Conservation (phyloP, 1,140 invertebrate species). For the Heliconius eleuchia region DNA sequence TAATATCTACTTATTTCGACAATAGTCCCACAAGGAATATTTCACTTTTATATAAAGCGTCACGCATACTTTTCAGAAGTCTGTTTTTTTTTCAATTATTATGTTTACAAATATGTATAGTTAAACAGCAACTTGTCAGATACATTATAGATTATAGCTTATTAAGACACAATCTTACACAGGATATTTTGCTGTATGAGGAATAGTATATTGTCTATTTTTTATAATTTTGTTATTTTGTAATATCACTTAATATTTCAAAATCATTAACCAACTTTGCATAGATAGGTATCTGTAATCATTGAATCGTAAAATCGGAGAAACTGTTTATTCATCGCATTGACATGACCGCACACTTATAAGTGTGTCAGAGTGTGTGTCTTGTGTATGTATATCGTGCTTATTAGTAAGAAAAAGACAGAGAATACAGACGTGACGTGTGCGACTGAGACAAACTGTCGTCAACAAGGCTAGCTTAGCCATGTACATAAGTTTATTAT, state of each 20-base stretch:
- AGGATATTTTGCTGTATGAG: neutral
- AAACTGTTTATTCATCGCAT: conserved; percentile 79
- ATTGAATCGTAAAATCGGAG: conserved; percentile 79
- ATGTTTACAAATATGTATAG: neutral
- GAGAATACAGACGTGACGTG: conserved; percentile 53
- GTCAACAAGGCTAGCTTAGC: conserved; percentile 76
- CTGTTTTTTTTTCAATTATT: neutral
- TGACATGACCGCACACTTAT: conserved; percentile 58
- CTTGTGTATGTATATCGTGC: conserved; percentile 51
- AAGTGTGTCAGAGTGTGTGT: conserved; percentile 19
- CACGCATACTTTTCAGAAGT: neutral
- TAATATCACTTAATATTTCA: conserved; percentile 66
- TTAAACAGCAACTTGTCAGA: neutral
- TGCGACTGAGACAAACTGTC: conserved; percentile 65
- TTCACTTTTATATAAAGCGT: neutral
- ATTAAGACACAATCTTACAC: neutral
- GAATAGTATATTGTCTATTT: neutral
- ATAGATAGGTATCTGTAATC: conserved; percentile 75
- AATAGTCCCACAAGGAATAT: too few species aligned
- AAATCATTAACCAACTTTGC: conserved; percentile 75
- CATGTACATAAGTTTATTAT: conserved; percentile 61
- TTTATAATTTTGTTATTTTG: conserved; percentile 40
- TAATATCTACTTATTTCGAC: too few species aligned
- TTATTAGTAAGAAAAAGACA: conserved; percentile 75
- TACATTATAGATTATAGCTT: neutral